Percentiles rank a stretch among this genome's conserved stretches.
Evolutionary conservation across 2,888 invertebrate species (phyloP).

Genomic region (Drosophila limbata): DNA sequence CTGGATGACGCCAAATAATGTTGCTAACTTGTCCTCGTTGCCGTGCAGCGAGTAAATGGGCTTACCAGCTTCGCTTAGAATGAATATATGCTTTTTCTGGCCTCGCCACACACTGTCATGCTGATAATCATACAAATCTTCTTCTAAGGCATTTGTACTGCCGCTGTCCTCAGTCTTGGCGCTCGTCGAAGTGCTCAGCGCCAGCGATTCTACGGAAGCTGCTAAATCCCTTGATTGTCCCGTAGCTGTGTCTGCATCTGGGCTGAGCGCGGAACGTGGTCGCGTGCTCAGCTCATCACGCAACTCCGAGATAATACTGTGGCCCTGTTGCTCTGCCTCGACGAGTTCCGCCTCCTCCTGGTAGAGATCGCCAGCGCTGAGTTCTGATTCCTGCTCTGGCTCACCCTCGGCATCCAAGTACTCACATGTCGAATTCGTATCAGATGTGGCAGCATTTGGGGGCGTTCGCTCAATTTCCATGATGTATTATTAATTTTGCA

Average conservation of each 20-base stretch:
- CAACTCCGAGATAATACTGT: slow-evolving; percentile 82
- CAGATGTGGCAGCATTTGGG: slow-evolving; percentile 52
- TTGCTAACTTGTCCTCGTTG: slow-evolving; percentile 96
- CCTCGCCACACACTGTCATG: slow-evolving; percentile 91
- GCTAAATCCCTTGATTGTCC: slow-evolving; percentile 74
- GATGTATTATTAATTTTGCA: slow-evolving; percentile 28
- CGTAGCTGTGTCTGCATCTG: slow-evolving; percentile 49
- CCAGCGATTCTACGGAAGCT: slow-evolving; percentile 78
- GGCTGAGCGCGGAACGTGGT: slow-evolving; percentile 43
- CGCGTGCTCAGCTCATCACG: slow-evolving; percentile 63
- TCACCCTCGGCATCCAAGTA: slow-evolving; percentile 82
- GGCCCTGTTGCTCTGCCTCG: slow-evolving; percentile 68
- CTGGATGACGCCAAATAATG: slow-evolving; percentile 97
- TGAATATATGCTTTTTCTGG: slow-evolving; percentile 96
- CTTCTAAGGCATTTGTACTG: slow-evolving; percentile 85
- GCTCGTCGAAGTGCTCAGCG: slow-evolving; percentile 68
- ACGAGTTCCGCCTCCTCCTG: slow-evolving; percentile 70
- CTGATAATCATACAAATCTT: slow-evolving; percentile 88
- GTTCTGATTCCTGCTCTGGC: slow-evolving; percentile 43
- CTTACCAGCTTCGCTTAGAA: slow-evolving; percentile 97
- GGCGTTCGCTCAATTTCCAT: slow-evolving; percentile 76
- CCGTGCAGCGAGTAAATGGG: slow-evolving; percentile 98
- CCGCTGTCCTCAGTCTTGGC: slow-evolving; percentile 64
- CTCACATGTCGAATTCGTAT: slow-evolving; percentile 72
- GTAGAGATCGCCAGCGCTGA: slow-evolving; percentile 59